Conservation (phyloP, 1,140 invertebrate species). For the Euura lappo region DNA sequence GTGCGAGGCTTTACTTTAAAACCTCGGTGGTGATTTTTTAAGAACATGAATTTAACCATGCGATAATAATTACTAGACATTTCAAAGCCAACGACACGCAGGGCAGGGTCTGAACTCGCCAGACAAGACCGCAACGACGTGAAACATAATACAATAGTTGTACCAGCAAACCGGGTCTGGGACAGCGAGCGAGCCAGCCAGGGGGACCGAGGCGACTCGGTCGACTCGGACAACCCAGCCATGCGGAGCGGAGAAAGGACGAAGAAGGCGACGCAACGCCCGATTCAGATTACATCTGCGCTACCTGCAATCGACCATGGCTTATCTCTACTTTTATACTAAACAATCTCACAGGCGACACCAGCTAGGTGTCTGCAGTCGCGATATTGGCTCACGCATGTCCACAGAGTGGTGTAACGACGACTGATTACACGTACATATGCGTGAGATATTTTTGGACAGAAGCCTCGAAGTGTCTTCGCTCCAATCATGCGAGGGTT, state of each 20-base stretch:
- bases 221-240: constrained; percentile 43
- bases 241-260: constrained; percentile 52
- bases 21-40: background rate
- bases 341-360: background rate
- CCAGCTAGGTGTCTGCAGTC: background rate
- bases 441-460: background rate
- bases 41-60: background rate
- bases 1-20: too few species aligned
- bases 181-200: constrained; percentile 9
- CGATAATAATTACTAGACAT: constrained; percentile 31
- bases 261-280: constrained; percentile 55
- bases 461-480: background rate
- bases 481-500: too few species aligned
- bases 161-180: constrained; percentile 46
- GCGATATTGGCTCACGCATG: background rate
- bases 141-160: constrained; percentile 59
- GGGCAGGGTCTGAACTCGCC: constrained; percentile 27
- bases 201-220: background rate
- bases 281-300: constrained; percentile 60
- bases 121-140: constrained; percentile 57
- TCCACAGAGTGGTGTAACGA: background rate
- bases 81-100: constrained; percentile 21
- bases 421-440: background rate
- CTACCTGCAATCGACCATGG: constrained; percentile 30
- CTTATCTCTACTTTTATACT: constrained; percentile 51